These are phyloP conservation scores for Galeopterus variegatus DNA, from an alignment of 2,113 vertebrate genomes.

Conservation along the genomic window DNA sequence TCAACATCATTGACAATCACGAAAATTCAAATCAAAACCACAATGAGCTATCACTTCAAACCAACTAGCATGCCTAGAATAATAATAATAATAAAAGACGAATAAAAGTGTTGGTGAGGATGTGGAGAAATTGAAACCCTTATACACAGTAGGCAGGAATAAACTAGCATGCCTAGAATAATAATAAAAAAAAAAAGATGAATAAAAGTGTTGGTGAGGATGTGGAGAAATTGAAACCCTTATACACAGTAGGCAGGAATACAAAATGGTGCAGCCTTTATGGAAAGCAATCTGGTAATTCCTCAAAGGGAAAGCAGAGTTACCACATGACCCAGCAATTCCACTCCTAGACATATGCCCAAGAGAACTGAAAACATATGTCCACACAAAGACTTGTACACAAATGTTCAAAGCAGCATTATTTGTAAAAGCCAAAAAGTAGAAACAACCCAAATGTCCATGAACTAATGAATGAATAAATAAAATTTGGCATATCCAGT, in stretches of 20 bases:
- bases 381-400: background rate
- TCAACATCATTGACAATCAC: background rate
- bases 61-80: background rate
- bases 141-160: too few species aligned
- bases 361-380: background rate
- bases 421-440: background rate
- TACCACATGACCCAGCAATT: background rate
- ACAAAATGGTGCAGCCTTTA: background rate
- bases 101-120: background rate
- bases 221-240: background rate
- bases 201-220: background rate
- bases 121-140: background rate
- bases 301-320: background rate
- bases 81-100: background rate
- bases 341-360: background rate
- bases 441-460: background rate
- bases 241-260: too few species aligned
- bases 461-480: background rate
- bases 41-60: background rate
- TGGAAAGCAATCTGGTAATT: background rate
- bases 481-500: background rate
- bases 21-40: slow-evolving; percentile 28
- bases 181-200: background rate
- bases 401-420: background rate
- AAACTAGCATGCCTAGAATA: background rate